phyloP scores from a whole-genome alignment of 2,888 invertebrate species.

The Empis stercorea region DNA sequence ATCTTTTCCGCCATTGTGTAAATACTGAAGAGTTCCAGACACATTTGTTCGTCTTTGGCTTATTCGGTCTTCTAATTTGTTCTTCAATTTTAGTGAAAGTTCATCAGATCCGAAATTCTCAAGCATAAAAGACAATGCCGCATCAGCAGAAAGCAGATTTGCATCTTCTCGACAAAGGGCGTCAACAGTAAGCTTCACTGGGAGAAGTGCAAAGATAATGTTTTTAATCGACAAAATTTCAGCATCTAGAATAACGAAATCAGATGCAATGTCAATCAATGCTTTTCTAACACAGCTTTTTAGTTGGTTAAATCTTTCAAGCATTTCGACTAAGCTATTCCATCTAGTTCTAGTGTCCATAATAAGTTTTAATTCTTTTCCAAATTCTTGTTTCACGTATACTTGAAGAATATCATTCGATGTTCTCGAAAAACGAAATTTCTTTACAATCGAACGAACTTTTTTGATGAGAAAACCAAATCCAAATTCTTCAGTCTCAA shows the following conservation, averaged over 20 bases:
- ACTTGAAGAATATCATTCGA: conserved; percentile 11
- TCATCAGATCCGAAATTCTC: conserved; percentile 2
- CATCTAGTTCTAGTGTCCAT: conserved; percentile 12
- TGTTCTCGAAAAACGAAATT: conserved; percentile 7
- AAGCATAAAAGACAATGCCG: conserved; percentile 2
- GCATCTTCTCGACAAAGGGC: conserved; percentile 1
- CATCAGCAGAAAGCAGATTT: not conserved
- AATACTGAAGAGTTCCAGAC: conserved; percentile 1
- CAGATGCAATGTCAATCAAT: conserved; percentile 13
- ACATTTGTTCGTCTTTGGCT: conserved; percentile 2
- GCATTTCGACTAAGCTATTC: conserved; percentile 10
- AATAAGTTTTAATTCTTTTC: conserved; percentile 8
- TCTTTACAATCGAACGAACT: conserved; percentile 3
- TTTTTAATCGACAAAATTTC: conserved; percentile 4
- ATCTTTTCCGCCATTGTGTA: not conserved
- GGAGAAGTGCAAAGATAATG: not conserved
- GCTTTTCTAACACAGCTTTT: conserved; percentile 15
- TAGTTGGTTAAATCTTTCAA: conserved; percentile 11
- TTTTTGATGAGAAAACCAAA: not conserved
- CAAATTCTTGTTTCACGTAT: conserved; percentile 6
- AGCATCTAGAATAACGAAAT: conserved; percentile 5
- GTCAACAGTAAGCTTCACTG: conserved; percentile 1
- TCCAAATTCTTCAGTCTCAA: conserved; percentile 2
- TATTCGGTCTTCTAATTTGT: not conserved
- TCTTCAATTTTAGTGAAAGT: not conserved